Evolutionary conservation across 2,797 vertebrate species (phyloP).

Genomic region (Parotocinclus haroldoi): DNA sequence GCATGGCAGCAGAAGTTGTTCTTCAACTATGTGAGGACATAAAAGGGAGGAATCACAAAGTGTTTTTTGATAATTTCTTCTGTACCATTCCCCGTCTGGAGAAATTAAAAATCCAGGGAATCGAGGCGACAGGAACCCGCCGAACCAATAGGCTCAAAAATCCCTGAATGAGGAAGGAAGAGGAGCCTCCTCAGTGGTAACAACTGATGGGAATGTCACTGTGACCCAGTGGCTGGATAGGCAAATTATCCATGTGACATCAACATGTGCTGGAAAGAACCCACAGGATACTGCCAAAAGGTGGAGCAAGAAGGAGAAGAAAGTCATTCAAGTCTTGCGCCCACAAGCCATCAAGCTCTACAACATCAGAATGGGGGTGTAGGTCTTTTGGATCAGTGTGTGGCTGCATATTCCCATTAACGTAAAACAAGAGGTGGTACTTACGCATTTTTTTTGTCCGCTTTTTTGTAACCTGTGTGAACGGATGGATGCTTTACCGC

Average conservation of each 20-base stretch:
- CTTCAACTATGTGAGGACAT: too few species aligned
- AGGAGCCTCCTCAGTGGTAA: background rate
- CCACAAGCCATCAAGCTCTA: background rate
- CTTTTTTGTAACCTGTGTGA: too few species aligned
- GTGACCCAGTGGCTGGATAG: constrained; percentile 8
- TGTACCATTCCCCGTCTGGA: background rate
- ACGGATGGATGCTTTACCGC: too few species aligned
- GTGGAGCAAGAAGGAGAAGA: constrained; percentile 1
- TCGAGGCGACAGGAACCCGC: background rate
- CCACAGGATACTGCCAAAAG: background rate
- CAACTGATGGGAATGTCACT: background rate
- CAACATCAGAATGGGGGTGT: background rate
- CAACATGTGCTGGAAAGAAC: constrained; percentile 1
- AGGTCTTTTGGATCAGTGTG: too few species aligned
- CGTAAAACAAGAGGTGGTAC: too few species aligned
- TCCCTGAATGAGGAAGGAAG: background rate
- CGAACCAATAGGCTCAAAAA: background rate
- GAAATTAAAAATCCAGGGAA: background rate
- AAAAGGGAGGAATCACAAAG: too few species aligned
- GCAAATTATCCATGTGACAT: background rate
- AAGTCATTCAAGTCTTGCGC: constrained; percentile 9
- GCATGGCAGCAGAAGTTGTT: too few species aligned
- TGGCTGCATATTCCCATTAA: too few species aligned
- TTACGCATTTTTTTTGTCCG: too few species aligned
- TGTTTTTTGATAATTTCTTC: background rate